Percentiles rank a stretch among this genome's conserved stretches.
Evolutionary conservation across 2,113 vertebrate genomes (phyloP).

Genomic region (Nothocercus nigrocapillus): DNA sequence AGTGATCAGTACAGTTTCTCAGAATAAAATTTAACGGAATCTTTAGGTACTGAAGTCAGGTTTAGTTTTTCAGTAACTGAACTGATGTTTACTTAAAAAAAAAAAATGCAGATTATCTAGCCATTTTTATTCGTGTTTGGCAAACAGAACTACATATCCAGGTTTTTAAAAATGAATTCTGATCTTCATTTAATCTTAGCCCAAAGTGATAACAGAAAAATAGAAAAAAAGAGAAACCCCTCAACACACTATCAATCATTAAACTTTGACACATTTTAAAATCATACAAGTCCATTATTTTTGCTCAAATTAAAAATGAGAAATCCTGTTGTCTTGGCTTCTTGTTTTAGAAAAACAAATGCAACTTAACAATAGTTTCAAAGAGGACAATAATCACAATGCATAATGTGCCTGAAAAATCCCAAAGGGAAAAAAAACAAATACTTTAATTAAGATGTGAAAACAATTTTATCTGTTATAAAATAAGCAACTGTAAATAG

Average conservation of each 20-base stretch:
- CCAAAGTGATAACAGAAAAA: neutral
- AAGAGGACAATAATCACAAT: neutral
- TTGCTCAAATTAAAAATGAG: neutral
- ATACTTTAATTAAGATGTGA: neutral
- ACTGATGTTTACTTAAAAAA: neutral
- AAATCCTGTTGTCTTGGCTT: neutral
- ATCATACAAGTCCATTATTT: neutral
- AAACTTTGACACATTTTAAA: neutral
- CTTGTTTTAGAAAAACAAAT: neutral
- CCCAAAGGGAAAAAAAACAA: neutral
- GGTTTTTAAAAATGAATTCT: neutral
- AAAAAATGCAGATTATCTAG: neutral
- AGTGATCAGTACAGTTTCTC: neutral
- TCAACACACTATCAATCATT: neutral
- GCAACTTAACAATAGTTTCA: neutral
- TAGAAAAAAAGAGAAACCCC: neutral
- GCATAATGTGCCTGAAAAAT: neutral
- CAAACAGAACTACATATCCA: accelerated
- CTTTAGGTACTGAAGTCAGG: neutral
- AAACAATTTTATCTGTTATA: neutral
- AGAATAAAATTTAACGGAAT: neutral
- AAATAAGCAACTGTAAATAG: neutral
- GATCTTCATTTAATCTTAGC: neutral
- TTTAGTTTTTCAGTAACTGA: neutral
- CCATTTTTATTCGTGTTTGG: neutral